Conservation (phyloP, 2,113 vertebrate genomes). For the Entelurus aequoreus region DNA sequence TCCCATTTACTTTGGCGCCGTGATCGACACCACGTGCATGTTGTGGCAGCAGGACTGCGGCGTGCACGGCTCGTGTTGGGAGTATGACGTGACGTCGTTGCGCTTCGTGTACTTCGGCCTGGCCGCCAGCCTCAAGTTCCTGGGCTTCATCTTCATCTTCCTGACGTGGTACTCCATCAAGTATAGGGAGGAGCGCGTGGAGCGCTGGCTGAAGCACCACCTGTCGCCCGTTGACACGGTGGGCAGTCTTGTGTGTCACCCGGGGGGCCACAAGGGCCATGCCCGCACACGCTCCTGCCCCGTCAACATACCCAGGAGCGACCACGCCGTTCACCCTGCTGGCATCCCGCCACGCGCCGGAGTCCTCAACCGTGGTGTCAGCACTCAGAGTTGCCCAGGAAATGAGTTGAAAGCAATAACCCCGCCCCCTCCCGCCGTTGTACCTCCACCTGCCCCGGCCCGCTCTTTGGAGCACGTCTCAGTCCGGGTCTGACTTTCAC, state of each 20-base stretch:
- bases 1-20: conserved; percentile 96
- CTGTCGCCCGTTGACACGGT: conserved; percentile 82
- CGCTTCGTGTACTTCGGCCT: conserved; percentile 98
- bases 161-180: conserved; percentile 98
- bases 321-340: conserved; percentile 40
- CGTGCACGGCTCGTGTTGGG: conserved; percentile 94
- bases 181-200: conserved; percentile 83
- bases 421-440: conserved; percentile 30
- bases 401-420: conserved; percentile 82
- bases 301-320: conserved; percentile 76
- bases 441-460: conserved; percentile 43
- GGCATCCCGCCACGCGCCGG: conserved; percentile 25
- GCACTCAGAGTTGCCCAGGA: conserved; percentile 82
- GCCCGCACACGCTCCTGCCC: conserved; percentile 91
- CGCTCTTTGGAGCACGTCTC: conserved; percentile 74
- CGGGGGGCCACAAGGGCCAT: conserved; percentile 74
- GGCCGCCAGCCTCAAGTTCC: conserved; percentile 93
- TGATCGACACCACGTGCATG: conserved; percentile 99
- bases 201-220: conserved; percentile 77
- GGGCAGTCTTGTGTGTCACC: conserved; percentile 80
- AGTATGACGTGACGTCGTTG: conserved; percentile 96
- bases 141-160: conserved; percentile 97
- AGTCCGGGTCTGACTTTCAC: conserved; percentile 55
- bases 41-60: conserved; percentile 98
- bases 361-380: conserved; percentile 64